A percentile compares a stretch with the other conserved stretches of the same genome.
Conservation (phyloP, 2,113 vertebrate genomes). For the Tamias sibiricus region DNA sequence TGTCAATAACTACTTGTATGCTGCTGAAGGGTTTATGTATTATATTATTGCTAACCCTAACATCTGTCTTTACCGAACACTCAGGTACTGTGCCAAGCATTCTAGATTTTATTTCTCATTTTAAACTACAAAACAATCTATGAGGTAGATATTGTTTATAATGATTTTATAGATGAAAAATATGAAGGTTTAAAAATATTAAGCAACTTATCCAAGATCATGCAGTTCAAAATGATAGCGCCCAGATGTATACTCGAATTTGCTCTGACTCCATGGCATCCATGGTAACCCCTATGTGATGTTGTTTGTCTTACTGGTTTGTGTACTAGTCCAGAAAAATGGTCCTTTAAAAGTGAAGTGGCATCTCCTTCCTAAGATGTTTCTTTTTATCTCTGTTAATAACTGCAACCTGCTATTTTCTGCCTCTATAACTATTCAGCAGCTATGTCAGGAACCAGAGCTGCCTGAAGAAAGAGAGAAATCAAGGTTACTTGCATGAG, state of each 20-base stretch:
- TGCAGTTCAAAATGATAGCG: not conserved
- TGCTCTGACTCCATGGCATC: not conserved
- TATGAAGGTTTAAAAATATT: not conserved
- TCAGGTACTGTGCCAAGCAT: not conserved
- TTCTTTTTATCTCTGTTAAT: too few relatives aligned
- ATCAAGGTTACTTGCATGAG: too few relatives aligned
- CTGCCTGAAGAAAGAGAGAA: too few relatives aligned
- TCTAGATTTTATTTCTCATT: not conserved
- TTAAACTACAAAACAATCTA: not conserved
- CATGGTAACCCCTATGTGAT: not conserved
- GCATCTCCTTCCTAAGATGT: too few relatives aligned
- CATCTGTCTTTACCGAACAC: not conserved
- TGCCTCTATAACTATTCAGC: too few relatives aligned
- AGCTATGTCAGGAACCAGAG: too few relatives aligned
- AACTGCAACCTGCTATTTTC: too few relatives aligned
- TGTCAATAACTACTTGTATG: not conserved
- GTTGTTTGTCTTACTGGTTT: not conserved
- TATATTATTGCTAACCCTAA: not conserved
- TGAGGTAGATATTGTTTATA: not conserved
- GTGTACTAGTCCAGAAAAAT: not conserved
- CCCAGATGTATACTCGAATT: not conserved
- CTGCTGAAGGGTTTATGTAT: not conserved
- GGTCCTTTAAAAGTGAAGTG: not conserved
- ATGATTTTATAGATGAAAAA: conserved; percentile 29
- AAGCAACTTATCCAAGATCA: not conserved